phyloP scores from a whole-genome alignment of 1,140 invertebrate species.

The Geopemphigus sp. region DNA sequence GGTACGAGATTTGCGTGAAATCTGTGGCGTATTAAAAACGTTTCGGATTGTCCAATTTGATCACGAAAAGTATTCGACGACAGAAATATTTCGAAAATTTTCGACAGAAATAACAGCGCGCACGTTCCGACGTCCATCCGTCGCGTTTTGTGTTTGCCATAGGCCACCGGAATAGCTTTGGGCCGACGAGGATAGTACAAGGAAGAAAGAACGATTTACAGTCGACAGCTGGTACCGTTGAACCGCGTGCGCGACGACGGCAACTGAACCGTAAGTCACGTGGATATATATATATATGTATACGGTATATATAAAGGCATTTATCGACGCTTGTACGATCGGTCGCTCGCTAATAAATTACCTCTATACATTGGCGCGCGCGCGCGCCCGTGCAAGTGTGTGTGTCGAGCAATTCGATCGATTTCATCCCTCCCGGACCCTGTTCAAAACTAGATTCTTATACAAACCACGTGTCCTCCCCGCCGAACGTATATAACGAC shows the following conservation, averaged over 20 bases:
- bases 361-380: neutral
- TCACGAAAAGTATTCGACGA: too few relatives aligned
- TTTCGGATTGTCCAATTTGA: too few relatives aligned
- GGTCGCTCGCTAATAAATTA: neutral
- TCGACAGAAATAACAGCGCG: too few relatives aligned
- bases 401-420: neutral
- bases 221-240: neutral
- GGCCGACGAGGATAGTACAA: too few relatives aligned
- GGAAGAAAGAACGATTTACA: conserved; percentile 2
- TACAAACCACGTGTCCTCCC: too few relatives aligned
- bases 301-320: neutral
- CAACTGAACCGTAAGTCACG: conserved; percentile 14
- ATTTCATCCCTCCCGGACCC: neutral
- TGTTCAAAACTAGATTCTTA: neutral
- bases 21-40: too few relatives aligned
- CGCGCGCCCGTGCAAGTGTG: neutral
- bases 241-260: neutral
- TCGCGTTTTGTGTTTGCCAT: too few relatives aligned
- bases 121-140: too few relatives aligned
- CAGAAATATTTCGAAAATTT: too few relatives aligned
- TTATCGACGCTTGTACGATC: neutral
- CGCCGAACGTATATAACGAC: neutral
- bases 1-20: too few relatives aligned
- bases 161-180: too few relatives aligned
- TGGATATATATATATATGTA: too few relatives aligned